Evolutionary conservation across 2,888 invertebrate species (phyloP), one percentile per base, ranked within the genome.

Genomic region (Disparrhopalites patrizii): DNA sequence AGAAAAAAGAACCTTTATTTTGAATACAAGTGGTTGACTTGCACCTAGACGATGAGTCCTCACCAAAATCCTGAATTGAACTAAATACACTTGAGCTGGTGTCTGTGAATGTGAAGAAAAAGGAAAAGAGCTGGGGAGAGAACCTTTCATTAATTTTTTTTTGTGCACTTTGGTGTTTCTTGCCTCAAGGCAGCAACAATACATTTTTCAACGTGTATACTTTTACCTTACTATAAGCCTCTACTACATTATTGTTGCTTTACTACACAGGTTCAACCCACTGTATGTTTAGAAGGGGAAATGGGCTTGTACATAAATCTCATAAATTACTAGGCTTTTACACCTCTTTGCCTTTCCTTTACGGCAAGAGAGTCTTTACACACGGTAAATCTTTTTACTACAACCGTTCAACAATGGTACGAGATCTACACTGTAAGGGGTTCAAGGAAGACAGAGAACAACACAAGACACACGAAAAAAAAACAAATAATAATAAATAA

Each of bases 101-200:
- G 50, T 43, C 50, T 47, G 47, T 47, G 47, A 47, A 30, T 50
- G 56, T 63, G 43, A 38, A 57, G 57, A 54, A 54, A 54, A 31
- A 50, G 50, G 18, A 50, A 13, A 20, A 50, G 54, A 20, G 47
- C 20, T 20, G 18, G 43, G 33, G 54, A 54, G 54, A 54, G 54
- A 54, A 54, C 54, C 54, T 54, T 54, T 54, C 54, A 54, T 54
- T 54, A 54, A 54, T 54, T 54, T 54, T n/a, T n/a, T n/a, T 54
- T 54, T 54, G 30, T 54, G 10, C 54, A 18, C 54, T 54, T 54
- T 52, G 15, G 20, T 54, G 54, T 47, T 54, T 15, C 31, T 31
- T 30, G 54, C 54, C 54, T 27, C 27, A 5, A 54, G 54, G 54
- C 54, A 54, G 31, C 54, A 4, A 54, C 54, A 54, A 54, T 30